Base-by-base conservation (phyloP, 2,113 vertebrate species). In the Ranitomeya imitator region DNA sequence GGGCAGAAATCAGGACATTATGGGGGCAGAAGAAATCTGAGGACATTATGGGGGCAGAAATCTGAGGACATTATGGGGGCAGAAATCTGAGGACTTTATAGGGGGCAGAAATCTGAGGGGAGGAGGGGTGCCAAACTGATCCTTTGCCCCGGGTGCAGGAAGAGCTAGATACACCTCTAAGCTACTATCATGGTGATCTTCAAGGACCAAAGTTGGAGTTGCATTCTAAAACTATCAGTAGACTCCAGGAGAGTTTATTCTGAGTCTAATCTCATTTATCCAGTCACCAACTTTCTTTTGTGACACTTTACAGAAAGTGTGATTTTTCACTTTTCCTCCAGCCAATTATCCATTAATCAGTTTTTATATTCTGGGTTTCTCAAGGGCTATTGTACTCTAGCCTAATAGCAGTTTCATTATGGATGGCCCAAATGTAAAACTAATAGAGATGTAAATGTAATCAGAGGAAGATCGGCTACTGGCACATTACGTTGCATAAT, bases 361-460 rank as follows among this genome's bases (percentile, higher is more conserved):
- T 55, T 80, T 60, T 80, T 57, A 79, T 7, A 59, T 79, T 59
- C n/a, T 59, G 52, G 78, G n/a, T 54, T 59, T 59, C 55, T 31
- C 19, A 10, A 45, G 71, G 37, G 71, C 8, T 37, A 19, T 37
- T 81, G 55, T 60, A 10, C 18, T 57, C 60, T 61, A 81, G 61
- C 55, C 55, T 81, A 31, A 81, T 81, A 81, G 55, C 26, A 19
- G 31, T 61, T 81, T 16, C 55, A 81, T 81, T 81, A 81, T 81
- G 79, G 79, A 81, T 81, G 78, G 79, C 4, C 79, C 79, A 26
- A 81, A 12, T 31, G 78, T 79, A 79, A 79, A 59, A 79, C 78
- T 79, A 59, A 81, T 81, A 81, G 79, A 81, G 79, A 81, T 81
- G 79, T 81, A 83, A 83, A 83, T 83, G 80, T 83, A 81, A 81